phyloP scores from a whole-genome alignment of 2,888 invertebrate genomes.

The Lochmaea capreae region DNA sequence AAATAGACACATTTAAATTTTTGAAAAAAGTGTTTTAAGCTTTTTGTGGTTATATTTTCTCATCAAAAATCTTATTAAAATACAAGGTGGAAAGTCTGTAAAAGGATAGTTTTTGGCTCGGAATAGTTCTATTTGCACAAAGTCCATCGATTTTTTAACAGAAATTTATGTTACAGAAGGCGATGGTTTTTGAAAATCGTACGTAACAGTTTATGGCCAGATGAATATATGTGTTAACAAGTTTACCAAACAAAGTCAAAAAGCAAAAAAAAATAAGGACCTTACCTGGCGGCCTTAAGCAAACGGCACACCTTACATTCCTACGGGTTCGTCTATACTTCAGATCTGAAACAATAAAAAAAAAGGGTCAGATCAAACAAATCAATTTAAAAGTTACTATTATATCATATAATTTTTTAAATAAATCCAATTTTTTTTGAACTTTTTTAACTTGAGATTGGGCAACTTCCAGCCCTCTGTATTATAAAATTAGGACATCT shows the following conservation, averaged over 20 bases:
- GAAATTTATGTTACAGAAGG: background rate
- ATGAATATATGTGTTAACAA: conserved; percentile 31
- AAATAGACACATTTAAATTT: too few species aligned
- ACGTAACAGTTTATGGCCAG: conserved; percentile 24
- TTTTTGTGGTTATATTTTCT: too few species aligned
- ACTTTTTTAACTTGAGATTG: too few species aligned
- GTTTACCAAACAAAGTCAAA: conserved; percentile 35
- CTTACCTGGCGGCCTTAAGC: conserved; percentile 39
- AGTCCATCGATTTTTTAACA: background rate
- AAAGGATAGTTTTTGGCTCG: too few species aligned
- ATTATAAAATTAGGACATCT: too few species aligned
- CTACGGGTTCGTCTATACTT: conserved; percentile 8
- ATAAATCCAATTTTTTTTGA: too few species aligned
- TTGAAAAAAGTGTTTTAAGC: too few species aligned
- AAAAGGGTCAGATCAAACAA: background rate
- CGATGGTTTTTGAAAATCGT: background rate
- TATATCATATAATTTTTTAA: too few species aligned
- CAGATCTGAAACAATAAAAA: conserved; percentile 15
- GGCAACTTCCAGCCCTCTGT: too few species aligned
- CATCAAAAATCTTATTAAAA: too few species aligned
- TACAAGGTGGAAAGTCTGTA: too few species aligned
- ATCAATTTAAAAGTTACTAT: background rate
- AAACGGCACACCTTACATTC: conserved; percentile 35
- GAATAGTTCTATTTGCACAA: too few species aligned
- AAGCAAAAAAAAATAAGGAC: conserved; percentile 29